Evolutionary conservation across 2,888 invertebrate species (phyloP), one percentile per base, ranked within the genome.

Genomic region (Acleris emargana): DNA sequence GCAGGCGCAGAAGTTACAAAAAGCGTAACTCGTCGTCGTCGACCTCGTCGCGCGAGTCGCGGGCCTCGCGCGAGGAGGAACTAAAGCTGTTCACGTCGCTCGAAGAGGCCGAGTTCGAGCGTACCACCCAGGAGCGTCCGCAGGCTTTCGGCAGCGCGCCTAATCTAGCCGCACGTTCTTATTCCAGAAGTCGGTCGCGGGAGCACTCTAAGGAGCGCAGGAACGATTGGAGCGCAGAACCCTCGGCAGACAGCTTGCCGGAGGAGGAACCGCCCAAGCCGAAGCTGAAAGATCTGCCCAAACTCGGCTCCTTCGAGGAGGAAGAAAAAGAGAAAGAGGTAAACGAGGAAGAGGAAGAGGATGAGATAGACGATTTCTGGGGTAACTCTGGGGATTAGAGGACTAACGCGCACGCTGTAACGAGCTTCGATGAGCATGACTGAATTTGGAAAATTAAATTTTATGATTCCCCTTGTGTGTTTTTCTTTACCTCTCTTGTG

Each of bases 1-100:
- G 94, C 69, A 86, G 94, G 49, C 87, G 94, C 68, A 89, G 93
- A 67, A 94, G 93, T 76, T 94, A 93, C 79, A 94, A 93, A 80
- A 94, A 94, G 73, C 93, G 94, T 45, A 90, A 93, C 68, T 94
- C 94, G 49, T 94, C 94, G 70, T 94, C 94, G 57, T 91, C 93
- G 71, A 94, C 94, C 71, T 94, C 94, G 69, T 94, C 94, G 62
- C 91, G 84, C 75, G 94, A 94, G 17, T 94, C 94, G 64, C 93
- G 93, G 68, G 93, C 94, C 67, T 94, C 94, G 32, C 94, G 94
- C 64, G 94, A 94, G 73, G 94, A 95, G 78, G 95, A 94, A 81
- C 82, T 94, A 45, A 93, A 93, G 84, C 93, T 94, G 88, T 94
- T 94, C 75, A 94, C 94, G 70, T 94, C 94, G 61, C 89, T 94